Conservation (phyloP, 1,140 invertebrate genomes). For the Delia radicum region DNA sequence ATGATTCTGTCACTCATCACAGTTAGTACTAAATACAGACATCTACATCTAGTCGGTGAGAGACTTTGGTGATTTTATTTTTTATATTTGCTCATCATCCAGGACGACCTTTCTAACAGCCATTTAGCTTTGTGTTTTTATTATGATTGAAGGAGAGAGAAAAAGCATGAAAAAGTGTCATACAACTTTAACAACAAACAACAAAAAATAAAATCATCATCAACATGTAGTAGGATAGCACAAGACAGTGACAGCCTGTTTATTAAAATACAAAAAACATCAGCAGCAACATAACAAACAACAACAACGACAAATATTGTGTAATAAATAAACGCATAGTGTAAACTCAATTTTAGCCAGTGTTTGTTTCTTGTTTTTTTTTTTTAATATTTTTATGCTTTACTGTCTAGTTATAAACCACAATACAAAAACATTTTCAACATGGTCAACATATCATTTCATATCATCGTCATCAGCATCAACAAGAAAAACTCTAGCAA, state of each 20-base stretch:
- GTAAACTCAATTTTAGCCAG: constrained; percentile 21
- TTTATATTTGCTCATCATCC: background rate
- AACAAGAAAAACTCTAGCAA: background rate
- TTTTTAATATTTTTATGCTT: background rate
- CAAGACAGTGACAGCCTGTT: constrained; percentile 20
- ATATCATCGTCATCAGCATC: constrained; percentile 6
- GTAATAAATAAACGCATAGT: constrained; percentile 3
- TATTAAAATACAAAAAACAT: constrained; percentile 10
- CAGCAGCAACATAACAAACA: background rate
- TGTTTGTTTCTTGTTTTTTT: background rate
- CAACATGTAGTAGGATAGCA: background rate
- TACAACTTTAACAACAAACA: too few species aligned
- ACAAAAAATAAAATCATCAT: background rate
- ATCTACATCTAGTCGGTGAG: background rate
- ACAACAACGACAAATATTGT: background rate
- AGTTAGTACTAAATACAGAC: background rate
- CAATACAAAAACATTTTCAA: constrained; percentile 1
- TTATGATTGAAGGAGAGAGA: background rate
- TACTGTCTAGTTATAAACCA: background rate
- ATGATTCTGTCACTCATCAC: constrained; percentile 16
- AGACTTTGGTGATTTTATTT: background rate
- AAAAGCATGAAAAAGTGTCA: too few species aligned
- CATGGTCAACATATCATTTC: constrained; percentile 19
- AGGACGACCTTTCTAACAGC: constrained; percentile 6
- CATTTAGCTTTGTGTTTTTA: constrained; percentile 14